Percentiles rank a stretch among this genome's conserved stretches.
phyloP scores from a whole-genome alignment of 2,888 invertebrate species.

The Torymus auratus region DNA sequence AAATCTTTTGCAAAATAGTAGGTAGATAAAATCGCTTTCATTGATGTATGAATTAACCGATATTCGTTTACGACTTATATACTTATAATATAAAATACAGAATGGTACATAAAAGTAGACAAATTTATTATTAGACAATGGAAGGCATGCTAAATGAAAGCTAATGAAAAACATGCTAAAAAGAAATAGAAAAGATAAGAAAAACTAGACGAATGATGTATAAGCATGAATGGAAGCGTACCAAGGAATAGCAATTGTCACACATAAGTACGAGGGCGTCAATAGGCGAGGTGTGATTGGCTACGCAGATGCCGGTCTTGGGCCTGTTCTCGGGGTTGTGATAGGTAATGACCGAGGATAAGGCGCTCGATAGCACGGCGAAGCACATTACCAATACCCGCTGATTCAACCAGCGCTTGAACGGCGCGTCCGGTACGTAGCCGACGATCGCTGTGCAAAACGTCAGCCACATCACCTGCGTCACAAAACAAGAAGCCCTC shows the following conservation, averaged over 20 bases:
- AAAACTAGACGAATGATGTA: background rate
- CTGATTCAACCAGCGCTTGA: slow-evolving; percentile 89
- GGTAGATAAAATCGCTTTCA: no score
- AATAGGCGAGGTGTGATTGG: slow-evolving; percentile 99
- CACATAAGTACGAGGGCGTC: slow-evolving; percentile 98
- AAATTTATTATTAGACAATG: no score
- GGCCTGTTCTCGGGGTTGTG: slow-evolving; percentile 93
- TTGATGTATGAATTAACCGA: no score
- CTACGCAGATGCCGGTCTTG: slow-evolving; percentile 94
- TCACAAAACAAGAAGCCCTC: slow-evolving; percentile 57
- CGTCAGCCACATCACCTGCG: slow-evolving; percentile 92
- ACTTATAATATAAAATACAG: no score
- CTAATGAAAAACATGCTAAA: background rate
- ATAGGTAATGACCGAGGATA: slow-evolving; percentile 92
- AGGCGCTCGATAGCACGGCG: slow-evolving; percentile 92
- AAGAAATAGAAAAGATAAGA: background rate
- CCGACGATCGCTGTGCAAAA: slow-evolving; percentile 92
- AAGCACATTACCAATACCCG: slow-evolving; percentile 92
- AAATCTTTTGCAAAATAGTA: no score
- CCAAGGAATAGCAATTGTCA: slow-evolving; percentile 98
- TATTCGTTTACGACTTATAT: no score
- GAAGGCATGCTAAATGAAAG: no score
- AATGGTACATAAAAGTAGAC: no score
- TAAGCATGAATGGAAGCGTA: slow-evolving; percentile 78
- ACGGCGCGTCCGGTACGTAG: slow-evolving; percentile 85